phyloP scores from a whole-genome alignment of 2,888 invertebrate species.

The Monopis laevigella region DNA sequence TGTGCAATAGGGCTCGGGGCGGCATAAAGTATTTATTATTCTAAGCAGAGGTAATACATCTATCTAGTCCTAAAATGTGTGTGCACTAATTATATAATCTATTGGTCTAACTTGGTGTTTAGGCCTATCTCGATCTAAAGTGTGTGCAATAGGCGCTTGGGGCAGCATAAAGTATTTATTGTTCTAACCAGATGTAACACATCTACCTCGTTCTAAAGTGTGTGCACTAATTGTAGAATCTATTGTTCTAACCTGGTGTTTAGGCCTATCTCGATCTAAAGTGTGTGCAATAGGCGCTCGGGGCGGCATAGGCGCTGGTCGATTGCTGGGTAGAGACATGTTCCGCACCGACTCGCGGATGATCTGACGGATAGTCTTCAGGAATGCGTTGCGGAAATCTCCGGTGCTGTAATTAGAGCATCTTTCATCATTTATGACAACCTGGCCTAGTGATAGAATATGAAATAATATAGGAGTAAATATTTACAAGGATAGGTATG shows the following conservation, averaged over 20 bases:
- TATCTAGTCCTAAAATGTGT: too few species aligned
- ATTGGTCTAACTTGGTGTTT: too few species aligned
- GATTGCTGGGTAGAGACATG: constrained; percentile 91
- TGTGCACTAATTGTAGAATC: background rate
- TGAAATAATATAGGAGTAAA: too few species aligned
- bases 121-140: constrained; percentile 66
- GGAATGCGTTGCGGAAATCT: constrained; percentile 96
- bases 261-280: constrained; percentile 66
- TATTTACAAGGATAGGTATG: too few species aligned
- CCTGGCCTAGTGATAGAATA: too few species aligned
- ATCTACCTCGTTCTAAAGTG: too few species aligned
- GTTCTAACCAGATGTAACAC: too few species aligned
- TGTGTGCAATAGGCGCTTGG: constrained; percentile 60
- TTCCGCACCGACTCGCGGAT: constrained; percentile 96
- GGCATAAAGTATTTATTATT: too few species aligned
- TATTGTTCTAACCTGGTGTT: constrained; percentile 58
- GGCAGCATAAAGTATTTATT: too few species aligned
- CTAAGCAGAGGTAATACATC: too few species aligned
- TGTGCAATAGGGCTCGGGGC: constrained; percentile 59
- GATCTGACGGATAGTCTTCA: constrained; percentile 96
- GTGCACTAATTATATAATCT: too few species aligned
- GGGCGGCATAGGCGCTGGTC: constrained; percentile 67
- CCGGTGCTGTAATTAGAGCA: constrained; percentile 89
- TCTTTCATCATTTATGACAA: too few species aligned
- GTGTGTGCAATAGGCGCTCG: constrained; percentile 62